phyloP scores from a whole-genome alignment of 2,797 vertebrate genomes.

The Muscicapa comitata region DNA sequence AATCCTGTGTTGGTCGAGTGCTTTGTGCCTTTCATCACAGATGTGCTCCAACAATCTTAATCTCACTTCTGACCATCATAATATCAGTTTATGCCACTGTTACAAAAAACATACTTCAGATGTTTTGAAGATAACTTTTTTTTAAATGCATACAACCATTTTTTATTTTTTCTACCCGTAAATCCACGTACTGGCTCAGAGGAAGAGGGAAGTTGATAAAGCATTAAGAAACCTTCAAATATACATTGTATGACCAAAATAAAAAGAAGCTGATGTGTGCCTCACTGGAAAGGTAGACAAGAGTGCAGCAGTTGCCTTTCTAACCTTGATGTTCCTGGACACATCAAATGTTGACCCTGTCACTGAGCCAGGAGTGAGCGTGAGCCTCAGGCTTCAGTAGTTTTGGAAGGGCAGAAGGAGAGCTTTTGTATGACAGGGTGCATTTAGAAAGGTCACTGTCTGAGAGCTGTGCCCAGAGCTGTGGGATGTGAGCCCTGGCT shows the following conservation, averaged over 20 bases:
- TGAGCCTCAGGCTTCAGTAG: not conserved
- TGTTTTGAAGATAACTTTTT: not conserved
- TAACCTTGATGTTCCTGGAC: not conserved
- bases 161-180: not conserved
- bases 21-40: not conserved
- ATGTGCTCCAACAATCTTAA: not conserved
- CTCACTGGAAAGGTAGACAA: not conserved
- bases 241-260: not conserved
- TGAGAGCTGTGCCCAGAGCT: not conserved
- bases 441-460: not conserved
- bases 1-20: not conserved
- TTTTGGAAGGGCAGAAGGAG: not conserved
- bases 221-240: not conserved
- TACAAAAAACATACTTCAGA: not conserved
- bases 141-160: not conserved
- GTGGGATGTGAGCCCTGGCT: accelerated
- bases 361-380: not conserved
- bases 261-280: not conserved
- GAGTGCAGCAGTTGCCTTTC: not conserved
- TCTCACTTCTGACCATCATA: not conserved
- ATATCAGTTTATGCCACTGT: not conserved
- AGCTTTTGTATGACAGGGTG: not conserved
- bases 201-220: not conserved
- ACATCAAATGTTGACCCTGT: not conserved
- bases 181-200: not conserved